Conservation (phyloP, 2,113 vertebrate species). For the Lophochroa leadbeateri region DNA sequence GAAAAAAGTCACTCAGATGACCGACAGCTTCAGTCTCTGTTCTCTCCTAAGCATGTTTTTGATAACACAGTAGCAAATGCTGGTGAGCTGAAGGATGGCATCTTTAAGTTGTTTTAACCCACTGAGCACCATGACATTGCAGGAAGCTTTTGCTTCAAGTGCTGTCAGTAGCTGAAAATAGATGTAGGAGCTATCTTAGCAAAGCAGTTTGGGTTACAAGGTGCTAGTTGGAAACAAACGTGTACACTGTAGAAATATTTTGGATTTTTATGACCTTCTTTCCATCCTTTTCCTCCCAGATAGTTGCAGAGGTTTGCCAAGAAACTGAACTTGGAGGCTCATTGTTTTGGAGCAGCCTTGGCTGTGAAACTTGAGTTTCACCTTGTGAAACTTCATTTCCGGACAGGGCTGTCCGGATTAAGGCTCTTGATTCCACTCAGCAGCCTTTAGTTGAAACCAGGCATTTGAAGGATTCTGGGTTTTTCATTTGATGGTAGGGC, state of each 20-base stretch:
- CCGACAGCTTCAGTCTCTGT: background rate
- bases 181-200: background rate
- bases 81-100: background rate
- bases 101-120: background rate
- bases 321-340: background rate
- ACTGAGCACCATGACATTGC: background rate
- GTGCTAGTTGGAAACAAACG: background rate
- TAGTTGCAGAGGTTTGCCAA: background rate
- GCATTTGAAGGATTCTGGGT: background rate
- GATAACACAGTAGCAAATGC: background rate
- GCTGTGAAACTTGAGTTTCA: constrained; percentile 20
- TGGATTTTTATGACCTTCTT: background rate
- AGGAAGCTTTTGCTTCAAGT: background rate
- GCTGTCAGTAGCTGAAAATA: background rate
- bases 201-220: background rate
- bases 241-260: background rate
- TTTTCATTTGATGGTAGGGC: background rate
- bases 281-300: background rate
- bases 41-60: background rate
- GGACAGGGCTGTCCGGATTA: background rate
- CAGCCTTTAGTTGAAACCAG: background rate
- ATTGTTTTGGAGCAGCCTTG: constrained; percentile 5
- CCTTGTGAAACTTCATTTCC: background rate
- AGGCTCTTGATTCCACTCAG: background rate
- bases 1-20: background rate